Conservation (phyloP, 1,140 invertebrate species). For the Medauroidea extradentata region DNA sequence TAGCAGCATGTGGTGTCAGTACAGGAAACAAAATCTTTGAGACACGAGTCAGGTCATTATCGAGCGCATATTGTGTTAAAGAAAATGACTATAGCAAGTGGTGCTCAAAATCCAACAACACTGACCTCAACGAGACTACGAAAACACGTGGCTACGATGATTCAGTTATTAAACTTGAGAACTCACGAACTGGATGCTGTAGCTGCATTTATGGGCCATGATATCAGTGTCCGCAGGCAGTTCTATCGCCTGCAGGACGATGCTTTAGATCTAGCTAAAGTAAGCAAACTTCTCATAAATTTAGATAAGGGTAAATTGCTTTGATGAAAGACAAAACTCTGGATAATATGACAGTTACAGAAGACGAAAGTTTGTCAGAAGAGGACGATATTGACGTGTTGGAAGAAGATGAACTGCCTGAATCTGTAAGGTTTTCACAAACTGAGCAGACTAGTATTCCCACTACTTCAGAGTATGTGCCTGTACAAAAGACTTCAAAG, state of each 20-base stretch:
- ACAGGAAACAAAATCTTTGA: not conserved
- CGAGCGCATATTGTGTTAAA: not conserved
- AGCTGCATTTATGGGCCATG: slow-evolving; percentile 21
- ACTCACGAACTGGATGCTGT: slow-evolving; percentile 7
- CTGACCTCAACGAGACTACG: slow-evolving; percentile 15
- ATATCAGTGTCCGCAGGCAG: slow-evolving; percentile 17
- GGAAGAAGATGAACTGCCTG: not conserved
- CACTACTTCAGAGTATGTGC: too few relatives aligned
- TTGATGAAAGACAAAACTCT: not conserved
- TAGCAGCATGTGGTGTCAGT: not conserved
- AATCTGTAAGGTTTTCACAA: too few relatives aligned
- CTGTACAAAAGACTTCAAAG: too few relatives aligned
- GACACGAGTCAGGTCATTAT: not conserved
- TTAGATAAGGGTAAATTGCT: slow-evolving; percentile 5
- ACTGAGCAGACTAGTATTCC: too few relatives aligned
- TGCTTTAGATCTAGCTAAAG: slow-evolving; percentile 6
- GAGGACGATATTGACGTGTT: not conserved
- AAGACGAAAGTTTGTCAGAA: not conserved
- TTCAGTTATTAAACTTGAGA: slow-evolving; percentile 6
- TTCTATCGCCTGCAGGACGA: slow-evolving; percentile 17
- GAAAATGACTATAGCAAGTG: slow-evolving; percentile 2
- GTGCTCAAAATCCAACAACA: slow-evolving; percentile 1
- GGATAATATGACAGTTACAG: not conserved
- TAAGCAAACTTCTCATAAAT: slow-evolving; percentile 5
- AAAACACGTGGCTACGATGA: slow-evolving; percentile 24